A percentile compares a stretch with the other conserved stretches of the same genome.
phyloP scores from a whole-genome alignment of 2,113 vertebrate genomes.

The Aviceda subcristata region DNA sequence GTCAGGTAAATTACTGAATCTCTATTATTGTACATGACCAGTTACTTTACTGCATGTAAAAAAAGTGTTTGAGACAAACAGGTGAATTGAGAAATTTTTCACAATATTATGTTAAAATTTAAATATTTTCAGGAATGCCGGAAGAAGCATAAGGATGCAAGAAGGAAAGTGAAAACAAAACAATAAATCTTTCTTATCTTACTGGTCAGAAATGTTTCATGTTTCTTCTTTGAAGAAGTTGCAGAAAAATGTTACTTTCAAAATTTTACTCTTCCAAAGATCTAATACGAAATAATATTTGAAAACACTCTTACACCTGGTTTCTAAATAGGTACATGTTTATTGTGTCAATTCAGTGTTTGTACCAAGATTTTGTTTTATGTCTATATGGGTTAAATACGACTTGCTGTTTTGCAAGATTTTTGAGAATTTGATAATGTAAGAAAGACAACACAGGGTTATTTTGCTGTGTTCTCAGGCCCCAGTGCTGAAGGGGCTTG shows the following conservation, averaged over 20 bases:
- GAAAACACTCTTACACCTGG: background rate
- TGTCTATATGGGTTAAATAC: background rate
- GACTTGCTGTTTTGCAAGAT: background rate
- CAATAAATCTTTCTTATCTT: background rate
- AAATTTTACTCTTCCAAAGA: background rate
- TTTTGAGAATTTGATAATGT: background rate
- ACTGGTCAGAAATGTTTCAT: accelerated
- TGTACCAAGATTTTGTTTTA: background rate
- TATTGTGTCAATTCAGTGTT: background rate
- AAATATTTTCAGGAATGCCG: constrained; percentile 79
- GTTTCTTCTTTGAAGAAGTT: background rate
- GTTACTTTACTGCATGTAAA: background rate
- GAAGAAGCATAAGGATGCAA: constrained; percentile 91
- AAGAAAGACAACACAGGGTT: background rate
- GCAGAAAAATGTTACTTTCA: background rate
- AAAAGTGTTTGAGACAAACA: background rate
- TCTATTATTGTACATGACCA: background rate
- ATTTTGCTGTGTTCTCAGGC: background rate
- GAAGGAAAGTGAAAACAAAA: constrained; percentile 75
- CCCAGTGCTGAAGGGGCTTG: background rate
- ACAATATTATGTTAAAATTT: background rate
- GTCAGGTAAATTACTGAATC: background rate
- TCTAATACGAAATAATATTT: background rate
- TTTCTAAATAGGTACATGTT: background rate
- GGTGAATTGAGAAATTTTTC: background rate